Base-by-base conservation (phyloP, 2,888 invertebrate species). In the Amphiduros pacificus region DNA sequence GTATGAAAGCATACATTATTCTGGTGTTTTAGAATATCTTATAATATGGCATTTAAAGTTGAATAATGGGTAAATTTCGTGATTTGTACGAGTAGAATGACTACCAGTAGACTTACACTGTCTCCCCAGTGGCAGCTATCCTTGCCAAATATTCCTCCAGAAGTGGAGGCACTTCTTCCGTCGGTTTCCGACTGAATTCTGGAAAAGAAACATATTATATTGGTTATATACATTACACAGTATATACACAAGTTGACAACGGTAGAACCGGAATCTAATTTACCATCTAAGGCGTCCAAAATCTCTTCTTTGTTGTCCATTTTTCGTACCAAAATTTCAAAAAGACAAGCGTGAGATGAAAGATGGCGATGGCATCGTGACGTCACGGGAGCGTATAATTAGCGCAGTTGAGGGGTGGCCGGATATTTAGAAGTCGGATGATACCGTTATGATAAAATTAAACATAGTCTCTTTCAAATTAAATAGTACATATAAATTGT, bases 251-350 rank as follows among this genome's bases (percentile, higher is more conserved):
- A n/a, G n/a, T n/a, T n/a, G n/a, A n/a, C n/a, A n/a, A n/a, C n/a
- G n/a, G n/a, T n/a, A n/a, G n/a, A n/a, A 44, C n/a, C n/a, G n/a
- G 44, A 50, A 17, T 1, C 14, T 48, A 60, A 67, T 67, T 60
- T 68, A 76, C 78, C 70, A 55, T 70, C 70, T 44, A 78, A 65
- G 59, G 77, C 75, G 56, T 75, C 75, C 55, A 74, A 69, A 60
- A 77, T 65, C 56, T 76, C 75, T 63, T 78, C 76, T 66, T 74
- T 73, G 67, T 77, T 77, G 60, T 77, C 78, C 78, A 78, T 78
- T 69, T 55, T 55, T 51, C 9, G 48, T 20, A 20, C 4, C 20
- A 5, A 24, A 22, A 17, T 56, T 56, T 49, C 29, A n/a, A 56
- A 56, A 41, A 40, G 29, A 41, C 55, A 41, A 52, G 9, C 40